Evolutionary conservation across 2,888 invertebrate species (phyloP).

Genomic region (Drosophila pegasa): DNA sequence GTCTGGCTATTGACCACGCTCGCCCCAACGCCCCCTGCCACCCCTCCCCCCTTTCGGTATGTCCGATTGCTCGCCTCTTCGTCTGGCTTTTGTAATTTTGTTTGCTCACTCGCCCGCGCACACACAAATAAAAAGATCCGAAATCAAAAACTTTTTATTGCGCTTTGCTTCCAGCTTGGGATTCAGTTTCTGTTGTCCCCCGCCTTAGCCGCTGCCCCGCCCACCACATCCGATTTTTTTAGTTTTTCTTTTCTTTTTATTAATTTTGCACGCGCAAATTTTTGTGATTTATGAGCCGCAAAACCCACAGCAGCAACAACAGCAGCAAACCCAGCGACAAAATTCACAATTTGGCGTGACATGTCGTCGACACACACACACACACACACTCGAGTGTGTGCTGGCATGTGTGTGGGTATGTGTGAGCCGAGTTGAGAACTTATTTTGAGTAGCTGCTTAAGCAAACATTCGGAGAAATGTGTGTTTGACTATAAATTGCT

Average conservation of each 20-base stretch:
- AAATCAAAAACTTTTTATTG: conserved; percentile 73
- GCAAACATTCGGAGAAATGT: conserved; percentile 18
- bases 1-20: conserved; percentile 23
- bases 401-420: conserved; percentile 7
- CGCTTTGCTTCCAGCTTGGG: conserved; percentile 40
- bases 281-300: conserved; percentile 73
- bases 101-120: conserved; percentile 47
- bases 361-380: conserved; percentile 38
- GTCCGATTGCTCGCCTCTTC: background rate
- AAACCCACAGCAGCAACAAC: conserved; percentile 50
- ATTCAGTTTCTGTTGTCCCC: background rate
- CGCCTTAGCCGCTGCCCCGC: background rate
- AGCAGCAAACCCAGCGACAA: conserved; percentile 43
- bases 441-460: conserved; percentile 22
- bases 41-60: background rate
- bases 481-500: no score
- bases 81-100: conserved; percentile 42
- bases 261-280: conserved; percentile 66
- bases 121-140: conserved; percentile 50
- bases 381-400: background rate
- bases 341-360: conserved; percentile 55
- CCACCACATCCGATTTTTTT: background rate
- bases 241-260: conserved; percentile 28
- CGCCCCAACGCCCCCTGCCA: background rate
- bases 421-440: conserved; percentile 22